phyloP scores from a whole-genome alignment of 1,140 invertebrate genomes.

The Rhopalosiphum padi region DNA sequence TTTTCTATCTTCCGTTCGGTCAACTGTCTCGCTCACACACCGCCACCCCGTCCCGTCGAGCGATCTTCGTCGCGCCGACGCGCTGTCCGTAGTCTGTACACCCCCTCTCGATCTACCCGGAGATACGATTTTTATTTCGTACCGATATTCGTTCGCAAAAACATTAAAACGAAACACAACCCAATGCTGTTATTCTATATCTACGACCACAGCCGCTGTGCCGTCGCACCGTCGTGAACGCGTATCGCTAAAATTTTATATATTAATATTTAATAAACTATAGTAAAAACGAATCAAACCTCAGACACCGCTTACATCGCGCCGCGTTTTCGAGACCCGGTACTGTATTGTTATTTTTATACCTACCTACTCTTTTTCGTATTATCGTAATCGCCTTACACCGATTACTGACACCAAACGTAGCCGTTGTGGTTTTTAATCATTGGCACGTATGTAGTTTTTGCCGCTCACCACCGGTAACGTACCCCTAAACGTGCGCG shows the following conservation, averaged over 20 bases:
- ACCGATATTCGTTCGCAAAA: slow-evolving; percentile 37
- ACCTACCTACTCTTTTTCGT: background rate
- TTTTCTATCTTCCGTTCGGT: slow-evolving; percentile 49
- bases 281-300: background rate
- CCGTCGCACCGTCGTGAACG: background rate
- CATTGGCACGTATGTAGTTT: background rate
- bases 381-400: background rate
- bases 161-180: background rate
- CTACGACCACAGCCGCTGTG: background rate
- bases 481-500: background rate
- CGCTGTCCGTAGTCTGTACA: background rate
- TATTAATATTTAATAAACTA: background rate
- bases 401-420: background rate
- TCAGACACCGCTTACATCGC: background rate
- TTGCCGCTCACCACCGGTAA: background rate
- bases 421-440: background rate
- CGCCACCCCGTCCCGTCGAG: background rate
- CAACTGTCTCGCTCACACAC: background rate
- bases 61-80: background rate
- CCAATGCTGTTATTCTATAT: background rate
- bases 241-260: background rate
- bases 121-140: slow-evolving; percentile 49
- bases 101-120: background rate
- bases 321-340: background rate
- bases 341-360: background rate